Conservation (phyloP, 2,113 vertebrate genomes). For the Cynocephalus volans region DNA sequence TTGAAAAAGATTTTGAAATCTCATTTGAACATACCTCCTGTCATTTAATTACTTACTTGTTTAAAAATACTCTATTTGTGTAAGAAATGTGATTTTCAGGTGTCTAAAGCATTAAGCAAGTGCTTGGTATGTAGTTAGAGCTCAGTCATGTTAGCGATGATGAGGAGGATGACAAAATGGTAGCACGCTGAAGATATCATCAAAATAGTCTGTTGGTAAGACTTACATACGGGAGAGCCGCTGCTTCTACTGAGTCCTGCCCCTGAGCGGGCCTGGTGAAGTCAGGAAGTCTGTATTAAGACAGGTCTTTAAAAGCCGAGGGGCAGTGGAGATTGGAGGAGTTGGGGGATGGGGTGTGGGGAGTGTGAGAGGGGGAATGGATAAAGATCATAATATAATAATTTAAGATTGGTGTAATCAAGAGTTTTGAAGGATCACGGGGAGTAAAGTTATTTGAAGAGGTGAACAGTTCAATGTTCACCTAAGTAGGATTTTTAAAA, state of each 20-base stretch:
- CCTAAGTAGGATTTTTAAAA: background rate
- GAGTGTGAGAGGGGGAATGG: background rate
- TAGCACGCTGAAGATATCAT: background rate
- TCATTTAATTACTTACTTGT: conserved; percentile 18
- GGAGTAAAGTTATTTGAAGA: background rate
- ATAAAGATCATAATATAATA: background rate
- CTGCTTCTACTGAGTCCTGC: background rate
- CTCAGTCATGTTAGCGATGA: background rate
- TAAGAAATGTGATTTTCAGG: background rate
- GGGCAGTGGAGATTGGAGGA: background rate
- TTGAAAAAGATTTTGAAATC: background rate
- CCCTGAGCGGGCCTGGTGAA: background rate
- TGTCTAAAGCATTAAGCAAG: background rate
- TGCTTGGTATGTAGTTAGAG: background rate
- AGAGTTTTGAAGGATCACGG: background rate
- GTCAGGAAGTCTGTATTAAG: background rate
- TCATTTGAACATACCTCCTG: background rate
- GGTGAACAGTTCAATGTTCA: background rate
- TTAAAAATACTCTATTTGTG: background rate
- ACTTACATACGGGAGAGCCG: background rate
- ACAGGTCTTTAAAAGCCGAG: background rate
- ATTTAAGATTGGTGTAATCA: background rate
- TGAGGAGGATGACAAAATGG: background rate
- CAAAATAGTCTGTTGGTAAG: background rate
- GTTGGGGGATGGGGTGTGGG: background rate